Evolutionary conservation across 2,797 vertebrate species (phyloP).

Genomic region (Rhyacichthys aspro): DNA sequence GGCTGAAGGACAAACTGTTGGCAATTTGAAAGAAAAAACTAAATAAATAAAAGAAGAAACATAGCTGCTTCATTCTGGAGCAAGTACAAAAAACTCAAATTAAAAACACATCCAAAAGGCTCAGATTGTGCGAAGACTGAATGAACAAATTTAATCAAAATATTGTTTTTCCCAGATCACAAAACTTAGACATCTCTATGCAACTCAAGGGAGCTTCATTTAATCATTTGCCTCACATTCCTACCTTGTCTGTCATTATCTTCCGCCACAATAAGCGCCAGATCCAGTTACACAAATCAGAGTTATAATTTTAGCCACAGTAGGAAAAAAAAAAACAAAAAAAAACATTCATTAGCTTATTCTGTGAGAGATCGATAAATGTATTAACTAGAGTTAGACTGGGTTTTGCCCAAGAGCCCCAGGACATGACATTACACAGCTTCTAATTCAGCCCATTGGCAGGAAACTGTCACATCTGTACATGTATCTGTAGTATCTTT

Average conservation of each 20-base stretch:
- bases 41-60: too few species aligned
- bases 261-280: conserved; percentile 22
- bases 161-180: conserved; percentile 14
- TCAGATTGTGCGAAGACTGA: conserved; percentile 8
- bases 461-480: too few species aligned
- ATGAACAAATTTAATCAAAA: conserved; percentile 15
- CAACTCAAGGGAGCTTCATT: conserved; percentile 12
- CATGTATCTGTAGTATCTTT: too few species aligned
- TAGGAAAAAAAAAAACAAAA: too few species aligned
- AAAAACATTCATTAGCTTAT: too few species aligned
- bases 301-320: too few species aligned
- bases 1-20: conserved; percentile 50
- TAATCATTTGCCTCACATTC: conserved; percentile 19
- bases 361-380: too few species aligned
- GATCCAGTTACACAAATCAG: too few species aligned
- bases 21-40: conserved; percentile 4
- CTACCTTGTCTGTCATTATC: conserved; percentile 20
- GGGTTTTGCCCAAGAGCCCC: too few species aligned
- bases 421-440: too few species aligned
- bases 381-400: too few species aligned
- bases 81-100: conserved; percentile 10
- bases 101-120: background rate
- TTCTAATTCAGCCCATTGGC: too few species aligned
- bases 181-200: conserved; percentile 1
- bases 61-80: conserved; percentile 21